Evolutionary conservation across 2,797 vertebrate species (phyloP), one percentile per base, ranked within the genome.

Genomic region (Pseudomugil tenellus): DNA sequence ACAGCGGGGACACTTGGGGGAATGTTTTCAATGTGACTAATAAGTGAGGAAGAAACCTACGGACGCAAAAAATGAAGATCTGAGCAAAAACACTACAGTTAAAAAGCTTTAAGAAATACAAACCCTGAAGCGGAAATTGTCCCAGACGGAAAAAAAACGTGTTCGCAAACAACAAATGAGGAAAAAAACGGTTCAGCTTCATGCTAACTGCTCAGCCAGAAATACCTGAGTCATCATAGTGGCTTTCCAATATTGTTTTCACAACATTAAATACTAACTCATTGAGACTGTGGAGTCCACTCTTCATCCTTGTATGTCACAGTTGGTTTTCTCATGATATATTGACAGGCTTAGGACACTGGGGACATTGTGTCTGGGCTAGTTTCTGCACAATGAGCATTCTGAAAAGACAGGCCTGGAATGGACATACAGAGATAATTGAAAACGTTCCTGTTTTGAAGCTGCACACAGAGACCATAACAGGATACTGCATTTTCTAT

Each of bases 231-330:
- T 79, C 74, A 79, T 88, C 82, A 79, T 83, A 79, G 43, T 80
- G 78, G 76, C 83, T 84, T 89, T 86, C 58, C 72, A 55, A 83
- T 62, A 74, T 84, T 84, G 73, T 85, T 90, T 90, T 84, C 88
- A 87, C 79, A 21, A 85, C 83, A 87, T 87, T 86, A 84, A 89
- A 87, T 57, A 48, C 74, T 74, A 87, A 86, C 89, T 83, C 76
- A 81, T 37, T 76, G 69, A 54, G 75, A 83, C 55, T 29, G 68
- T 71, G 43, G 43, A 76, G 65, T 57, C 19, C 54, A 55, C 67
- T 76, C 43, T 55, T 72, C 79, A 74, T 82, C 63, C 35, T 51
- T 35, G 1, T 37, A 64, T 70, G 37, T 70, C 62, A 75, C 74
- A 58, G 73, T 70, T 68, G 64, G 41, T 67, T 78, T 75, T 77